Conservation (phyloP, 2,797 vertebrate genomes). For the Pampus argenteus region DNA sequence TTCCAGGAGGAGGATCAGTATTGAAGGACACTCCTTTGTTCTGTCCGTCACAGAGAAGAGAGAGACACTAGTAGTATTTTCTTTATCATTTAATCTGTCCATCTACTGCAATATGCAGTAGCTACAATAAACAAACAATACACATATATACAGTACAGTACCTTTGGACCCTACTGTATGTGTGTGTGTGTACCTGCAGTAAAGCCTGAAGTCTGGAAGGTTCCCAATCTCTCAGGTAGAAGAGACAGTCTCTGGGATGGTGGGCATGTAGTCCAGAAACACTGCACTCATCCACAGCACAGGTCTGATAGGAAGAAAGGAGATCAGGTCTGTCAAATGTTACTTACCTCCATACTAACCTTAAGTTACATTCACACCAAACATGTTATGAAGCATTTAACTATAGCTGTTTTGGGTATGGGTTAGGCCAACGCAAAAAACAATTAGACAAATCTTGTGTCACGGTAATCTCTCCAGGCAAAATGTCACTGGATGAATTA, state of each 20-base stretch:
- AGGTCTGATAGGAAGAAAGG: constrained; percentile 77
- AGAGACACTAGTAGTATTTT: not conserved
- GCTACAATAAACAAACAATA: no score
- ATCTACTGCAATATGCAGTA: no score
- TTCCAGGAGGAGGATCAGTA: constrained; percentile 73
- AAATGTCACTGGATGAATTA: no score
- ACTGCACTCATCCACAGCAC: constrained; percentile 88
- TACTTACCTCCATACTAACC: not conserved
- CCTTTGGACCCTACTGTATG: no score
- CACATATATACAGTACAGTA: no score
- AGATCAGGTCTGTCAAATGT: not conserved
- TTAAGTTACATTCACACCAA: no score
- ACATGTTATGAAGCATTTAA: no score
- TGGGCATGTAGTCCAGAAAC: constrained; percentile 92
- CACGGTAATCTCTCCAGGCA: no score
- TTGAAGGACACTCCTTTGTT: constrained; percentile 74
- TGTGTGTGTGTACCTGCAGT: constrained; percentile 82
- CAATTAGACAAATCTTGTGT: no score
- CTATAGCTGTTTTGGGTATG: no score
- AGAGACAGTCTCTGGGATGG: constrained; percentile 93
- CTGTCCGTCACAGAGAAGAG: constrained; percentile 42
- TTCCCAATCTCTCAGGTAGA: constrained; percentile 92
- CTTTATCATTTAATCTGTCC: no score
- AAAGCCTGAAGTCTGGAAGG: constrained; percentile 87
- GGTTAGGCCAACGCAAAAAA: no score